Base-by-base conservation (phyloP, 1,140 invertebrate species). In the Maniola jurtina region DNA sequence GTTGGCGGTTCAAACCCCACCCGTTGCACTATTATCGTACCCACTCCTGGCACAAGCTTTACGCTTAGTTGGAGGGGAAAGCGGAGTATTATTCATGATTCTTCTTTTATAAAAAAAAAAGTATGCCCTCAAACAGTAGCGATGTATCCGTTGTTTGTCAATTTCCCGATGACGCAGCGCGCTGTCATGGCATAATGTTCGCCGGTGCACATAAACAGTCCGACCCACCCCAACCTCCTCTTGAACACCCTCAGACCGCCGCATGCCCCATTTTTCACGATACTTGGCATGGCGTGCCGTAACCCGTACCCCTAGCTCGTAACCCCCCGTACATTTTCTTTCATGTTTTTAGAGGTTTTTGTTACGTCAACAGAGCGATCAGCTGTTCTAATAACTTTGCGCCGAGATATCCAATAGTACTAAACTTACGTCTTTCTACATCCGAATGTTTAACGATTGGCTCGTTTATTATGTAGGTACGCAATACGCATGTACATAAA, bases 131-230 rank as follows among this genome's bases (percentile, higher is more conserved):
- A 45, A n/a, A 45, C 42, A 45, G 10, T 40, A 40, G 13, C 13
- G 42, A 9, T 9, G 13, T 45, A 45, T 45, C 15, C 13, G 72
- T 75, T 82, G 79, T 81, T 84, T 86, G 77, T 84, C 81, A 83
- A 83, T 84, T 81, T 85, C 64, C 69, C 71, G 77, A 84, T 84
- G 81, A 84, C 81, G 75, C 78, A 83, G 81, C 79, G 47, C 64
- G 70, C 61, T 84, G 79, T 83, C 76, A 79, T 73, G 83, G 76
- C 72, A 73, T 76, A 81, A 73, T 77, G 73, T 73, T 70, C 73
- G 73, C 66, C 68, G 77, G 72, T 83, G 77, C 77, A 83, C 79
- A 86, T 84, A 86, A 86, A 87, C 80, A 85, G 68, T 76, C 69
- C 25, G 35, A 64, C 66, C 60, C 71, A 68, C 71, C 66, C 65